Percentiles rank a stretch among this genome's conserved stretches.
These are phyloP conservation scores for Sphenopsis melanotis DNA, from an alignment of 2,797 vertebrate species.

Conservation along the genomic window DNA sequence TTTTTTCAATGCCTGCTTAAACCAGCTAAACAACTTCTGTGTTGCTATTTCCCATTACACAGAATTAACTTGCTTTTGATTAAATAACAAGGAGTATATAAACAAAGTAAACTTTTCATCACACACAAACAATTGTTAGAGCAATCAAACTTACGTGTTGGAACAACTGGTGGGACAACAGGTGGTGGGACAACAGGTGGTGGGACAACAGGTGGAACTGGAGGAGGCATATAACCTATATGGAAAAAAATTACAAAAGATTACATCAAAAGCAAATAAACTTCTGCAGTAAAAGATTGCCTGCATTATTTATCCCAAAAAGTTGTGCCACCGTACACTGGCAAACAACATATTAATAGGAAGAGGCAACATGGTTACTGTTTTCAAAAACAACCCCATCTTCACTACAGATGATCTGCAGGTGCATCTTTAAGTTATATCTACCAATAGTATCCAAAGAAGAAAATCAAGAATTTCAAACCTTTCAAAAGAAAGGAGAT, in stretches of 20 bases:
- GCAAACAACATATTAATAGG: background rate
- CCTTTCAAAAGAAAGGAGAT: background rate
- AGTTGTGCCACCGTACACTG: background rate
- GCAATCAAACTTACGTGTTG: conserved; percentile 72
- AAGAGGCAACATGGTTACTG: background rate
- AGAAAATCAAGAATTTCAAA: background rate
- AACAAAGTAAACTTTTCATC: background rate
- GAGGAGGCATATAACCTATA: conserved; percentile 90
- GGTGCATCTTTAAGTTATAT: background rate
- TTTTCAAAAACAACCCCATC: background rate
- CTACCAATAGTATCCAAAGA: background rate
- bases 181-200: conserved; percentile 82
- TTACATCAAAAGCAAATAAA: background rate
- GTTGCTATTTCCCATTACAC: too few species aligned
- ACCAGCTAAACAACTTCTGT: background rate
- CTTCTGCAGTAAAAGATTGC: background rate
- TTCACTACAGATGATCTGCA: background rate
- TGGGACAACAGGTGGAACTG: conserved; percentile 73
- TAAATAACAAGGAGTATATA: background rate
- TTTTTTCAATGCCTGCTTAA: background rate
- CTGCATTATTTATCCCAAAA: background rate
- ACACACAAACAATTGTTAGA: background rate
- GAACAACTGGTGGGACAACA: conserved; percentile 74
- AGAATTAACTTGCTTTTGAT: background rate
- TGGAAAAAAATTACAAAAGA: background rate